Base-by-base conservation (phyloP, 1,140 invertebrate genomes). In the Drosophila grimshawi region DNA sequence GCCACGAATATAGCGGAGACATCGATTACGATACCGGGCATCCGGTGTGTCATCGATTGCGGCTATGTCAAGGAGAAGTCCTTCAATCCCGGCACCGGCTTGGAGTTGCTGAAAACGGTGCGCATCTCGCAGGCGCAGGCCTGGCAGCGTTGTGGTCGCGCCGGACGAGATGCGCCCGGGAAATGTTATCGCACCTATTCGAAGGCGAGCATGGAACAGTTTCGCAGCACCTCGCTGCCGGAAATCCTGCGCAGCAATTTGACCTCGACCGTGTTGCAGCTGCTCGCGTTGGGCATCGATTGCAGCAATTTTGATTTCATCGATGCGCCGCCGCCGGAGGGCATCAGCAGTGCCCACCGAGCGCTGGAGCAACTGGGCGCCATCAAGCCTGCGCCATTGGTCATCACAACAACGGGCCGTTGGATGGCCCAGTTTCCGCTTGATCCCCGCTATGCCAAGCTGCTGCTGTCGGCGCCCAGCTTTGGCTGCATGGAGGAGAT, bases 1-100 rank as follows among this genome's bases (percentile, higher is more conserved):
- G 95, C 98, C n/a, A 99, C 99, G 29, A 99, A 99, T 92, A 97
- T 99, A 70, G 99, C 99, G 3, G 99, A 99, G 93, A 98, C 98
- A 1, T 99, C 98, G 4, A 94, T 99, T 2, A 99, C 99, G 0
- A 99, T 99, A 82, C 96, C 94, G 46, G 97, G 97, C 27, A 97
- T 99, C 67, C 96, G 96, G 79, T 97, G 96, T 93, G 98, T 99
- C 3, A 96, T 99, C 68, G 99, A 99, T 92, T 96, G 96, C 70
- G 99, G 99, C 5, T 96, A 97, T 92, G 98, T 99, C 0, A 99
- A 99, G 94, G 91, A 80, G 61, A 95, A 96, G 92, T 95, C 95
- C 0, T 97, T 96, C 94, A 96, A 97, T 88, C 94, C 97, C 4
- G 93, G 93, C 10, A 98, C 96, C 33, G 97, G 97, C 8, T 93